These are phyloP conservation scores for Tetragnatha versicolor DNA, from an alignment of 1,140 invertebrate genomes.

Conservation along the genomic window DNA sequence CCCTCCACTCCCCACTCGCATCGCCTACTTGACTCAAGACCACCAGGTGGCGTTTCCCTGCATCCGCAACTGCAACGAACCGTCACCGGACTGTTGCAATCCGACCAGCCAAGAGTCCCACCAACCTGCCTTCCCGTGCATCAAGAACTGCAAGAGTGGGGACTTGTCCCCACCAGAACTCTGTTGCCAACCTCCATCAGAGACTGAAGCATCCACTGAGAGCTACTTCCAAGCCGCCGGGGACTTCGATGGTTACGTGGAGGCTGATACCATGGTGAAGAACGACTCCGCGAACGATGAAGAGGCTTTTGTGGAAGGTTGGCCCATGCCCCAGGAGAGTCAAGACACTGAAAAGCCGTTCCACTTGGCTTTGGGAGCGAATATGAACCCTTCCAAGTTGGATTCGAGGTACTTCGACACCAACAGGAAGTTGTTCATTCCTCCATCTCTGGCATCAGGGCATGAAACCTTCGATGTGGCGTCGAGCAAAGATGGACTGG, in stretches of 20 bases:
- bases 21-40: constrained; percentile 5
- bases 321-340: constrained; percentile 7
- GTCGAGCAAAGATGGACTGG: neutral
- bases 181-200: neutral
- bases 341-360: constrained; percentile 4
- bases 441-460: constrained; percentile 16
- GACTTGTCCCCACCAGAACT: neutral
- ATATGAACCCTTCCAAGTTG: constrained; percentile 2
- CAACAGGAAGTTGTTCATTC: constrained; percentile 19
- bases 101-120: too few species aligned
- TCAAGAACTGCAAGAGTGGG: neutral
- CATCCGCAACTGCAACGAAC: too few species aligned
- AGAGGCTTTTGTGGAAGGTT: neutral
- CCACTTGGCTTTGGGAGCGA: constrained; percentile 7
- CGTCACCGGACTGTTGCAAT: too few species aligned
- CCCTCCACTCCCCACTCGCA: constrained; percentile 9
- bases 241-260: constrained; percentile 28
- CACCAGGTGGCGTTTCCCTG: too few species aligned
- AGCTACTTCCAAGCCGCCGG: constrained; percentile 4
- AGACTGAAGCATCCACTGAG: neutral
- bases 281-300: neutral
- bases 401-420: constrained; percentile 9
- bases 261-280: constrained; percentile 29
- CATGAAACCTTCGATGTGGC: constrained; percentile 13
- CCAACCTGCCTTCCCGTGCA: neutral